phyloP scores from a whole-genome alignment of 1,140 invertebrate genomes.

The Drosophila miranda region DNA sequence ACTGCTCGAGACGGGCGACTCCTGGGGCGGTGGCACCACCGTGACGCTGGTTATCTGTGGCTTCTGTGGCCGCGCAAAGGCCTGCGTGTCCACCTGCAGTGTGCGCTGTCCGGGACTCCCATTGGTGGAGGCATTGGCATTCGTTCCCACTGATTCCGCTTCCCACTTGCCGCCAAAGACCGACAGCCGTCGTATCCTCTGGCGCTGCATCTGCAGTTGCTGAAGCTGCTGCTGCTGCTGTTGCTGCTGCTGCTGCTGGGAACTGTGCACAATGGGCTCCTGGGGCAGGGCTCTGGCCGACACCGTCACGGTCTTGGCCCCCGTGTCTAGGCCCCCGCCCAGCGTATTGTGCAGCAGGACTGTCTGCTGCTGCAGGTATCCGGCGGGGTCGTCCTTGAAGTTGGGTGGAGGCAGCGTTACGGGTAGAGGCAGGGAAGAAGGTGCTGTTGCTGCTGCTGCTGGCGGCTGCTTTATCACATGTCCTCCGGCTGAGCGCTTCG shows the following conservation, averaged over 20 bases:
- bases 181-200: constrained; percentile 57
- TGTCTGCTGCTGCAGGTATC: constrained; percentile 93
- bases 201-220: constrained; percentile 50
- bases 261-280: constrained; percentile 61
- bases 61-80: constrained; percentile 58
- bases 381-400: constrained; percentile 94
- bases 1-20: constrained; percentile 80
- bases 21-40: constrained; percentile 67
- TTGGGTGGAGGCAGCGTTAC: constrained; percentile 72
- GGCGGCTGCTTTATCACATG: constrained; percentile 55
- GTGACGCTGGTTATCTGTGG: constrained; percentile 57
- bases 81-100: constrained; percentile 44
- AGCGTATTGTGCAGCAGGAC: constrained; percentile 90
- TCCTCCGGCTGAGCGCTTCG: constrained; percentile 25
- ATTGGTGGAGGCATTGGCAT: neutral
- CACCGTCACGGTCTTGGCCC: constrained; percentile 16
- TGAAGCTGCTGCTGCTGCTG: constrained; percentile 38
- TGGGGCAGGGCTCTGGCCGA: constrained; percentile 38
- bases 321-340: constrained; percentile 49
- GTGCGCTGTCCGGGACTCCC: constrained; percentile 1
- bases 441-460: constrained; percentile 15
- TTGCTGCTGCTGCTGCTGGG: constrained; percentile 40
- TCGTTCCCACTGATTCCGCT: constrained; percentile 24
- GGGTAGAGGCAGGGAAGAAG: constrained; percentile 1
- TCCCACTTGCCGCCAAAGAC: constrained; percentile 62